Evolutionary conservation across 2,113 vertebrate species (phyloP).

Genomic region (Sciurus niger): DNA sequence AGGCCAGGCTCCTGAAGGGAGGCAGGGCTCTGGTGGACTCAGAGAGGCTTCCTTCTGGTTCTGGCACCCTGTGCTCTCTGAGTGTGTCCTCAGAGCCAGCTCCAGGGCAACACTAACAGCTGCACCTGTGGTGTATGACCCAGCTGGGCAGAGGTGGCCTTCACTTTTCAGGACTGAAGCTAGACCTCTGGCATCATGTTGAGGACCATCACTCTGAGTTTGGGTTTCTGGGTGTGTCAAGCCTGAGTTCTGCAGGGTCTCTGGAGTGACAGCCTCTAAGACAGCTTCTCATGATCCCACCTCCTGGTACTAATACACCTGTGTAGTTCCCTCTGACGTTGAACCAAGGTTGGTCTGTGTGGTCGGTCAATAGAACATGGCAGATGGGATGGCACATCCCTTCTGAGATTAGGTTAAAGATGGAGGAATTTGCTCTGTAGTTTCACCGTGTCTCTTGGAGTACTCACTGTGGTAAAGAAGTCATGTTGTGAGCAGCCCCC

Average conservation of each 20-base stretch:
- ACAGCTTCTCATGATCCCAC: accelerated
- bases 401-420: not conserved
- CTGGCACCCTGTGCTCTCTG: not conserved
- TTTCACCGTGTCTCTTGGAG: not conserved
- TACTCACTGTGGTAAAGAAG: not conserved
- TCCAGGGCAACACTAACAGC: not conserved
- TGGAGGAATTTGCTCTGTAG: not conserved
- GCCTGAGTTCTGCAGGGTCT: not conserved
- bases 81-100: not conserved
- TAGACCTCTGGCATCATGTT: not conserved
- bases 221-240: not conserved
- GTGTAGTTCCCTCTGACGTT: accelerated
- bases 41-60: too few species aligned
- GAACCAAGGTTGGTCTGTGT: not conserved
- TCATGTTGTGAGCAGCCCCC: not conserved
- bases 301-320: not conserved
- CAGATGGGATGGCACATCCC: not conserved
- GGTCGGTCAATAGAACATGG: not conserved
- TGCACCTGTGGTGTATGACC: not conserved
- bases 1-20: not conserved
- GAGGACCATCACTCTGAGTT: not conserved
- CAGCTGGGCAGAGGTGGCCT: not conserved
- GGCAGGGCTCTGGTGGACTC: not conserved
- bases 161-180: not conserved
- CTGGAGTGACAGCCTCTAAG: not conserved